Base-by-base conservation (phyloP, 2,797 vertebrate species). In the Nyctibius grandis region DNA sequence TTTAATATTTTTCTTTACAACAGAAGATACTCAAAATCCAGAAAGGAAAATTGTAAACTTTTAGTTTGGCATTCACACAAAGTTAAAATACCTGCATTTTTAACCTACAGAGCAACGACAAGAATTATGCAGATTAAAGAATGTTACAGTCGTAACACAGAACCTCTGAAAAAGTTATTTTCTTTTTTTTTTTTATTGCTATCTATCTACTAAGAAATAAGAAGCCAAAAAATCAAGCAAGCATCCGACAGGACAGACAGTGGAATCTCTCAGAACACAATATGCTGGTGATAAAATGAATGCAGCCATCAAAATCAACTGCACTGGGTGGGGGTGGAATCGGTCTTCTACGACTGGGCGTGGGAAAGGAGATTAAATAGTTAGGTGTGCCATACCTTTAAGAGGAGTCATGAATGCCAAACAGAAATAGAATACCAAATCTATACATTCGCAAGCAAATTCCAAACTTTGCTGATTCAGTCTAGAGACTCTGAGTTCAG, bases 11-110 rank as follows among this genome's bases (percentile, higher is more conserved):
- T 98, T 98, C 97, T 99, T 99, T 99, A 99, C 99, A 99, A 99
- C 99, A 99, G 98, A 99, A 99, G 98, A 98, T 99, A 98, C 97
- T 98, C 98, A 99, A 99, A 99, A 99, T 98, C 98, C 98, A 98
- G 98, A 98, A 99, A 99, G 98, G 98, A 98, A 98, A 99, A 99
- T 97, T 99, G 99, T 99, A 99, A 99, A 99, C 99, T 99, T 97
- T 99, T 98, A 98, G 99, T 99, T 99, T 99, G 99, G 99, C 99
- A 99, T 99, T 99, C 98, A 99, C 99, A 99, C 99, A 98, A 99
- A 98, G 98, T 98, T 98, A 98, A 98, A 98, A 98, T 98, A 98
- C 98, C 98, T 98, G 98, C 98, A 98, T 98, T 97, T 96, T 97
- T 98, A 98, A 98, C 96, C 98, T 98, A 98, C 97, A 98, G 97